These are phyloP conservation scores for Pectinophora gossypiella DNA, from an alignment of 1,140 invertebrate species.

Conservation along the genomic window DNA sequence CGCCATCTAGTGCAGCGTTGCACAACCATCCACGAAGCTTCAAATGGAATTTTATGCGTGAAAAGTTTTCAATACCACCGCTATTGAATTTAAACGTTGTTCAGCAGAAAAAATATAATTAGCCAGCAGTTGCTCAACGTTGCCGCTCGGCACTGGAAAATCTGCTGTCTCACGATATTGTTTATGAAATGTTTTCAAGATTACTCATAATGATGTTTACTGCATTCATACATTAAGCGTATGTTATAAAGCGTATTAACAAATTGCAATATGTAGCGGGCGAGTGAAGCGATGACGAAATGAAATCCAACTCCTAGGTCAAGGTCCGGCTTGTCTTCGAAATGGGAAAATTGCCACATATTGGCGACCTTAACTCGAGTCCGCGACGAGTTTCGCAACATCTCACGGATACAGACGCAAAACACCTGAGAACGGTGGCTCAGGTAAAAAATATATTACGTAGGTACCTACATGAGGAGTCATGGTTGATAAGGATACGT, in stretches of 20 bases:
- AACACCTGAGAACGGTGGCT: no score
- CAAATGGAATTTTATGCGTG: neutral
- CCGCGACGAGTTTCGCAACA: constrained; percentile 50
- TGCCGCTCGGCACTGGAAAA: neutral
- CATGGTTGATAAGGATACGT: no score
- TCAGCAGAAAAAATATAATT: neutral
- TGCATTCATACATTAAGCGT: neutral
- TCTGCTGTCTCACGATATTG: no score
- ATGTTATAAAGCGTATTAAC: constrained; percentile 6
- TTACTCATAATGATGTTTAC: neutral
- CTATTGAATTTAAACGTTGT: neutral
- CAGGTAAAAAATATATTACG: neutral
- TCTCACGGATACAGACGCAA: neutral
- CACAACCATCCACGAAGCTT: neutral
- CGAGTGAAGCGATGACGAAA: constrained; percentile 45
- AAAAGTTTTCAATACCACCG: neutral
- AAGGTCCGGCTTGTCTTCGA: constrained; percentile 70
- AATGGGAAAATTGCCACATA: constrained; percentile 73
- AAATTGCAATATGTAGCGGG: constrained; percentile 43
- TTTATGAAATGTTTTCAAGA: neutral
- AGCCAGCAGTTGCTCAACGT: no score
- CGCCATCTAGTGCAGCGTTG: constrained; percentile 26
- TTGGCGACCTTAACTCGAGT: constrained; percentile 62
- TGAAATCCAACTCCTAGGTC: constrained; percentile 68
- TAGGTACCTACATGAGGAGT: no score